Base-by-base conservation (phyloP, 2,113 vertebrate genomes). In the Charadrius vociferus region DNA sequence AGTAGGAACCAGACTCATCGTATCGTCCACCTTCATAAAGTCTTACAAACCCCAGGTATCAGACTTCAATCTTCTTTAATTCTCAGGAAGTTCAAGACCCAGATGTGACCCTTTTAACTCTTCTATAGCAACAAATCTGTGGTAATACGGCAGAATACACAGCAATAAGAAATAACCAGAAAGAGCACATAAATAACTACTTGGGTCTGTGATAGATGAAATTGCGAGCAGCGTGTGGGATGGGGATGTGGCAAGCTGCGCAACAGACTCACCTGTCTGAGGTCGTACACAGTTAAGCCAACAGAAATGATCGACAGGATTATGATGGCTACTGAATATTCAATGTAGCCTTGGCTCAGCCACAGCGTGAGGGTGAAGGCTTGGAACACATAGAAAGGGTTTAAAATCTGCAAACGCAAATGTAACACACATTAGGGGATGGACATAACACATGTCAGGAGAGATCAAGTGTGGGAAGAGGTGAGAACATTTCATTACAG, bases 351-450 rank as follows among this genome's bases (percentile, higher is more conserved):
- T 68, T 98, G 97, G 88, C 67, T 86, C 59, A 98, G 71, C 98
- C 98, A 98, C 71, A 98, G 85, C 0, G 12, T 97, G 55, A 98
- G 92, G 27, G 97, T 98, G 65, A 98, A 98, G 52, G 89, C 94
- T 98, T 98, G 98, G 80, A 98, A 98, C 45, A 98, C 59, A 3
- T 98, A 98, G 84, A 98, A 98, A 29, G 98, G 98, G 91, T 98
- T 98, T 95, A 98, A 97, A 86, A 98, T 97, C 98, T 98, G 88
- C 27, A 91, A 81, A 67, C 4, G 8, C 32, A 90, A 94, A 78
- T 50, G 73, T 8, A 83, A 32, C 3, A 1, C 20, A 14, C 2
- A 3, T 71, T 52, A 82, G 39, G 15, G n/a, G 56, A 59, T 1
- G 14, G 43, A 17, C 24, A 32, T 56, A 52, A 49, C 55, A 56